Percentiles rank a stretch among this genome's conserved stretches.
phyloP scores from a whole-genome alignment of 2,888 invertebrate genomes.

The Drosophila bunnanda region DNA sequence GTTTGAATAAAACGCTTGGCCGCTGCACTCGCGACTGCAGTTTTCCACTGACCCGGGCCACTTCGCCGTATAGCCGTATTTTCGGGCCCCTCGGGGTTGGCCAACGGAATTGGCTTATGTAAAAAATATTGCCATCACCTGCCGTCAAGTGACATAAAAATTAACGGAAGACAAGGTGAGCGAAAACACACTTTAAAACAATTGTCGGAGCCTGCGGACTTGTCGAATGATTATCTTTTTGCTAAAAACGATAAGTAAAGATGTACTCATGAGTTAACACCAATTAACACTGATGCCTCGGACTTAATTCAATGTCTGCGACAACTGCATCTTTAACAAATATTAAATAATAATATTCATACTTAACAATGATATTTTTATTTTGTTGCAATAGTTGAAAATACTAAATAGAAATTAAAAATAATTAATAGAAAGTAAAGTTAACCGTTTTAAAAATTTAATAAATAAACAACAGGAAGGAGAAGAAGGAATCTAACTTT shows the following conservation, averaged over 20 bases:
- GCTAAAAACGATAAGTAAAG: slow-evolving; percentile 15
- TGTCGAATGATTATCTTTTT: slow-evolving; percentile 30
- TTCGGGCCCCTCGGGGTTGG: slow-evolving; percentile 9
- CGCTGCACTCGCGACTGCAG: slow-evolving; percentile 62
- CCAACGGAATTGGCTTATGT: slow-evolving; percentile 44
- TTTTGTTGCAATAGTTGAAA: no score
- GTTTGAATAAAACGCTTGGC: slow-evolving; percentile 55
- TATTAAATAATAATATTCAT: neutral
- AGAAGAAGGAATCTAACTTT: no score
- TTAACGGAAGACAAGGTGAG: slow-evolving; percentile 42
- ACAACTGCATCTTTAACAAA: neutral
- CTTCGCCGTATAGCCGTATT: slow-evolving; percentile 8
- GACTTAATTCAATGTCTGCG: neutral
- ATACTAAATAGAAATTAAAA: no score
- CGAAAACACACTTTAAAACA: slow-evolving; percentile 6
- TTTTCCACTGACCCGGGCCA: slow-evolving; percentile 45
- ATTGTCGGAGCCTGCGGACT: slow-evolving; percentile 11
- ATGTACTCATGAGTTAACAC: neutral
- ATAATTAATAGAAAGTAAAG: no score
- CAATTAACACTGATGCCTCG: slow-evolving; percentile 15
- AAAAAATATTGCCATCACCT: slow-evolving; percentile 20
- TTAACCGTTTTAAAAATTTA: no score
- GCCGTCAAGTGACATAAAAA: slow-evolving; percentile 30
- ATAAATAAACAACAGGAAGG: no score
- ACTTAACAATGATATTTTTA: no score